Evolutionary conservation across 2,113 vertebrate species (phyloP).

Genomic region (Otus sunia): DNA sequence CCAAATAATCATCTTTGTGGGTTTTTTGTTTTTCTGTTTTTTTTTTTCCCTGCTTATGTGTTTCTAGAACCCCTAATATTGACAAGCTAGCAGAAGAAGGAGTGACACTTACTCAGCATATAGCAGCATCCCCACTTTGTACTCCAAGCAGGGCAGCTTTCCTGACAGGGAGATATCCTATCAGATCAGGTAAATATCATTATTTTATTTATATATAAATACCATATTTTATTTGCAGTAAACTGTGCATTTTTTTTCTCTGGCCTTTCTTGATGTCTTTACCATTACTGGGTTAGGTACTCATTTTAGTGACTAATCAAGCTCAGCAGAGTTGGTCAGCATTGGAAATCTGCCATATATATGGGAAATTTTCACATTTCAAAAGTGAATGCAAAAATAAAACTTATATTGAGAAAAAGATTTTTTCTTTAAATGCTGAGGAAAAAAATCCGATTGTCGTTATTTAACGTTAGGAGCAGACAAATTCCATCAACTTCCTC

Average conservation of each 20-base stretch:
- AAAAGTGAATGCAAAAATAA: neutral
- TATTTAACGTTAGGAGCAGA: neutral
- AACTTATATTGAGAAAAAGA: neutral
- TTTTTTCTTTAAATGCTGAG: neutral
- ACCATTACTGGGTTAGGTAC: neutral
- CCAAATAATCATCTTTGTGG: neutral
- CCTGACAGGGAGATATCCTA: slow-evolving; percentile 86
- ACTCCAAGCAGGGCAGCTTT: slow-evolving; percentile 92
- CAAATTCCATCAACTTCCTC: neutral
- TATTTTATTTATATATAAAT: neutral
- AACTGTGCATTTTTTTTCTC: neutral
- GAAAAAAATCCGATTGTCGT: neutral
- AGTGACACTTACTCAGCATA: slow-evolving; percentile 85
- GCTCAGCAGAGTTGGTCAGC: neutral
- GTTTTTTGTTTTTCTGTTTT: neutral
- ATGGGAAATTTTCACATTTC: neutral
- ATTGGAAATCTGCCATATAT: neutral
- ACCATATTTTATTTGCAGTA: neutral
- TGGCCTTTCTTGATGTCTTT: neutral
- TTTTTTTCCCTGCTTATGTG: neutral
- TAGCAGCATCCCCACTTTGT: slow-evolving; percentile 85
- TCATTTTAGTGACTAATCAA: neutral
- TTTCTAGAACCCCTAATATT: slow-evolving; percentile 83
- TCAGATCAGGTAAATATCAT: slow-evolving; percentile 81
- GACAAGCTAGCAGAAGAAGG: slow-evolving; percentile 81